These are phyloP conservation scores for Nemurella pictetii DNA, from an alignment of 2,888 invertebrate genomes.

Conservation along the genomic window DNA sequence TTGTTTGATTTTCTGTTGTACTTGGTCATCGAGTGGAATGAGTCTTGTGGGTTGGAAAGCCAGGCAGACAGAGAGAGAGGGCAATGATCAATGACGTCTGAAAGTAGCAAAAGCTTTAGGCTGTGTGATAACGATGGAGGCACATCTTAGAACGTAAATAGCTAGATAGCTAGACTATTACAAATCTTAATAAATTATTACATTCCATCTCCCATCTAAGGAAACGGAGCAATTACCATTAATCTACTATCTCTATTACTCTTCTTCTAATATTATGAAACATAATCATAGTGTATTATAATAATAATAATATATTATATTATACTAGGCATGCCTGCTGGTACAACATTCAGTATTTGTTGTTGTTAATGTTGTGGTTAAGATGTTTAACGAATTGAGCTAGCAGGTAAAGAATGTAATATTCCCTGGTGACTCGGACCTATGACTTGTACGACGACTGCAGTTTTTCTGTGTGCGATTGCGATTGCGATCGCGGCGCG, in stretches of 20 bases:
- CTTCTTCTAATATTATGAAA: slow-evolving; percentile 34
- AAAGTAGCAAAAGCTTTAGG: slow-evolving; percentile 19
- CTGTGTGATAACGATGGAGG: slow-evolving; percentile 27
- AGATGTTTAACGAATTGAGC: slow-evolving; percentile 36
- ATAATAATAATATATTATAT: slow-evolving; percentile 12
- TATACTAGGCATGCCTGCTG: slow-evolving; percentile 37
- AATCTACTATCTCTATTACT: slow-evolving; percentile 30
- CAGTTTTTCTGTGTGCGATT: slow-evolving; percentile 22
- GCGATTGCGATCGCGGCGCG: not conserved
- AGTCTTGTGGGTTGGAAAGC: not conserved
- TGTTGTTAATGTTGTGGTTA: slow-evolving; percentile 36
- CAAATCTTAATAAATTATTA: slow-evolving; percentile 26
- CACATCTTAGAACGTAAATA: slow-evolving; percentile 26
- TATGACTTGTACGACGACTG: slow-evolving; percentile 29
- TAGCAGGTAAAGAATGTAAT: slow-evolving; percentile 33
- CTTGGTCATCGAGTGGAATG: not conserved
- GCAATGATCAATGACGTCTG: not conserved
- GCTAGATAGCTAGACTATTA: slow-evolving; percentile 23
- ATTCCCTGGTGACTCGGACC: slow-evolving; percentile 30
- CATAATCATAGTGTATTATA: slow-evolving; percentile 40
- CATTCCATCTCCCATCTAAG: slow-evolving; percentile 7
- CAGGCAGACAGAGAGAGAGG: not conserved
- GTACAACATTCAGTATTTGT: slow-evolving; percentile 39
- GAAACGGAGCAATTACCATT: slow-evolving; percentile 16
- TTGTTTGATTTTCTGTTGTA: slow-evolving; percentile 37